These are phyloP conservation scores for Vanessa atalanta DNA, from an alignment of 1,140 invertebrate species.

Conservation along the genomic window DNA sequence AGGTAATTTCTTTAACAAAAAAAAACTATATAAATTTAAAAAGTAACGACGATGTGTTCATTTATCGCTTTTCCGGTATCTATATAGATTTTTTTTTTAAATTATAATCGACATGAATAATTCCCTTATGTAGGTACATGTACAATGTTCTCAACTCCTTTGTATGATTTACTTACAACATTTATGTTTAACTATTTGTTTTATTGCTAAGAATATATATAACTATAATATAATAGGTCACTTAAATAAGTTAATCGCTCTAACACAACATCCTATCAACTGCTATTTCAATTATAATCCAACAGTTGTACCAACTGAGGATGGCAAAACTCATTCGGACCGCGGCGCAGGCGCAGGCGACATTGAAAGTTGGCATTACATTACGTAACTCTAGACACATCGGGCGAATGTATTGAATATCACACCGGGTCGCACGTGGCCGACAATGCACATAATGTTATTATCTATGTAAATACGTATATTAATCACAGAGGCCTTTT, in stretches of 20 bases:
- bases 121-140: too few species aligned
- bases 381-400: slow-evolving; percentile 73
- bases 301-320: slow-evolving; percentile 17
- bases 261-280: background rate
- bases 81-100: too few species aligned
- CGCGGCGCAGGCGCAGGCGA: slow-evolving; percentile 48
- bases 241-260: background rate
- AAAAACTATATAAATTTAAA: too few species aligned
- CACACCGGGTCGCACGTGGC: slow-evolving; percentile 66
- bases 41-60: too few species aligned
- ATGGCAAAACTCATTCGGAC: slow-evolving; percentile 38
- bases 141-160: too few species aligned
- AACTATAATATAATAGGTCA: too few species aligned
- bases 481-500: background rate
- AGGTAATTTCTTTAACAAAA: too few species aligned
- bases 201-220: too few species aligned
- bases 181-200: too few species aligned
- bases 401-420: slow-evolving; percentile 64
- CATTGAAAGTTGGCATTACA: slow-evolving; percentile 76
- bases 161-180: too few species aligned
- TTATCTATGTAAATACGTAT: slow-evolving; percentile 5
- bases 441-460: slow-evolving; percentile 32
- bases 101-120: too few species aligned
- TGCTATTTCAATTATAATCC: background rate
- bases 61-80: too few species aligned